Percentiles rank a stretch among this genome's conserved stretches.
These are phyloP conservation scores for Bombus confusus DNA, from an alignment of 1,140 invertebrate genomes.

Conservation along the genomic window DNA sequence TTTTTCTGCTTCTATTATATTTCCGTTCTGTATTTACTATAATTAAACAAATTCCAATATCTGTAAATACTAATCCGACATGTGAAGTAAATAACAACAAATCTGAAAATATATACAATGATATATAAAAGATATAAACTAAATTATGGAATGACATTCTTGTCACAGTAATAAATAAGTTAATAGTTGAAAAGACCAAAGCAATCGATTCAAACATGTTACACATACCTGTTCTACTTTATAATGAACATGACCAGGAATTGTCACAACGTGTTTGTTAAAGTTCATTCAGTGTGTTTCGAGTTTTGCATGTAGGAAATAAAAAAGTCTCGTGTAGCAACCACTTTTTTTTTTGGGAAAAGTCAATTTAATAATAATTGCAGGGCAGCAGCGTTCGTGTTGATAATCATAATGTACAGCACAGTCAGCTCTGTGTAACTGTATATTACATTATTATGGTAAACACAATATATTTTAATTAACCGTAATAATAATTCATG, in stretches of 20 bases:
- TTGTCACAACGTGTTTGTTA: background rate
- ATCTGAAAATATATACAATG: background rate
- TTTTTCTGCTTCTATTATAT: background rate
- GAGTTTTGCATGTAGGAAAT: background rate
- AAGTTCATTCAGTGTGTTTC: background rate
- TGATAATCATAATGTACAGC: slow-evolving; percentile 55
- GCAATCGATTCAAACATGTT: background rate
- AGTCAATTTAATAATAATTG: slow-evolving; percentile 58
- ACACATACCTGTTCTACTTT: background rate
- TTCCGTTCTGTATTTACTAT: background rate
- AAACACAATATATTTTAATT: slow-evolving; percentile 79
- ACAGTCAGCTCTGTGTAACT: slow-evolving; percentile 66
- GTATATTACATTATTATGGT: slow-evolving; percentile 79
- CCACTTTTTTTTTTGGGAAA: slow-evolving; percentile 25
- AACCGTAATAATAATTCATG: slow-evolving; percentile 69
- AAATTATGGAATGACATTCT: background rate
- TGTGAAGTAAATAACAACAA: slow-evolving; percentile 12
- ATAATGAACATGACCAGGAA: background rate
- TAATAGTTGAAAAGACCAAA: background rate
- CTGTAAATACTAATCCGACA: slow-evolving; percentile 13
- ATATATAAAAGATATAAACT: background rate
- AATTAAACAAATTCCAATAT: background rate
- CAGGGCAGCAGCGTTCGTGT: slow-evolving; percentile 43
- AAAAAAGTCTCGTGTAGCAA: background rate
- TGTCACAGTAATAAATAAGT: slow-evolving; percentile 11